Conservation (phyloP, 2,888 invertebrate species). For the Brenthis hecate region DNA sequence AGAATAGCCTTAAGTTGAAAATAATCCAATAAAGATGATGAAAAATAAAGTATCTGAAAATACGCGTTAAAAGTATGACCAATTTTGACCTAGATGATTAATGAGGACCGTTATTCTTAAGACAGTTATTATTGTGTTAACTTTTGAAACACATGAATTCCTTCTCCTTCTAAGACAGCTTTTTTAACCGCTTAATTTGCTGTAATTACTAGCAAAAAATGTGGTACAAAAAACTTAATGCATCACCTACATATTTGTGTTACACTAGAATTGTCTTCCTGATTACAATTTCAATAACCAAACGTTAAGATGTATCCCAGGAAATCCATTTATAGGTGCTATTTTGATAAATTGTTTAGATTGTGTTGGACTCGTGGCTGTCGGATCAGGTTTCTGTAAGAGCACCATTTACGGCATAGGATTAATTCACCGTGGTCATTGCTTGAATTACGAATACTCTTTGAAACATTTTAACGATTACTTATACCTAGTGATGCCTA, state of each 20-base stretch:
- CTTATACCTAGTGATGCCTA: slow-evolving; percentile 42
- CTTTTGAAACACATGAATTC: slow-evolving; percentile 62
- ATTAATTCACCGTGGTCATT: slow-evolving; percentile 71
- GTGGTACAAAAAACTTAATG: slow-evolving; percentile 1
- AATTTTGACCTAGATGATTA: slow-evolving; percentile 78
- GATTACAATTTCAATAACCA: slow-evolving; percentile 29
- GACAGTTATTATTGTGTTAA: slow-evolving; percentile 73
- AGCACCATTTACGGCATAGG: slow-evolving; percentile 71
- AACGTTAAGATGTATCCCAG: slow-evolving; percentile 48
- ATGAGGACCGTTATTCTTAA: slow-evolving; percentile 75
- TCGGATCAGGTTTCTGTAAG: slow-evolving; percentile 72
- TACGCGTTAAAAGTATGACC: slow-evolving; percentile 55
- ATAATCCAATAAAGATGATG: slow-evolving; percentile 52
- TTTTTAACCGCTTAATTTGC: slow-evolving; percentile 44
- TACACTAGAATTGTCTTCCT: slow-evolving; percentile 18
- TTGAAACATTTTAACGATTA: slow-evolving; percentile 43
- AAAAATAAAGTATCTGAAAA: slow-evolving; percentile 57
- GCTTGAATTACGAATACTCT: slow-evolving; percentile 51
- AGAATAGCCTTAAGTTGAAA: not conserved
- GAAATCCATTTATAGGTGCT: slow-evolving; percentile 75
- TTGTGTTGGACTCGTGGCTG: slow-evolving; percentile 65
- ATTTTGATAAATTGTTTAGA: slow-evolving; percentile 77
- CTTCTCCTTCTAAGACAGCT: slow-evolving; percentile 44
- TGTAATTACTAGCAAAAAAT: slow-evolving; percentile 50
- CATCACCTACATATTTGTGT: slow-evolving; percentile 1